Evolutionary conservation across 2,113 vertebrate species (phyloP), one percentile per base, ranked within the genome.

Genomic region (Caranx melampygus): DNA sequence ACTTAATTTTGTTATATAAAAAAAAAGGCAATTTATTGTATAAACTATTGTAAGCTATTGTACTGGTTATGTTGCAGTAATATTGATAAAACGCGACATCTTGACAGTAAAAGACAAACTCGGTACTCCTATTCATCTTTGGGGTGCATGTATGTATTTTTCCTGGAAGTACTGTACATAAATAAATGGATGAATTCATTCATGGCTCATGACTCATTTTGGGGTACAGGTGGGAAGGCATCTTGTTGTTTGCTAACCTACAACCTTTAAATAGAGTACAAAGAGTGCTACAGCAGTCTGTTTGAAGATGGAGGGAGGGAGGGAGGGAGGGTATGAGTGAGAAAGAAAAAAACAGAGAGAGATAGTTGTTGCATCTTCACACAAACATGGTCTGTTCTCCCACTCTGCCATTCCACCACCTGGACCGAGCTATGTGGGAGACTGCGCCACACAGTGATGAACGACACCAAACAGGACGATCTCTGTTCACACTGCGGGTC

Each of bases 381-480:
- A 93, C 91, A 92, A 92, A 92, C 89, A 87, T 88, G 76, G 81
- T 91, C 89, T 91, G 89, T 92, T 93, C 92, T 93, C 91, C 93
- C 92, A 93, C 93, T 94, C 91, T 89, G 92, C 91, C 88, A 87
- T 91, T 92, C 91, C 87, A 86, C 92, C 92, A 93, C 93, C 93
- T 94, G 93, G 92, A 87, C 91, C 66, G 74, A 87, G 84, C 89
- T 83, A 89, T 87, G 91, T 89, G 88, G 88, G 91, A 92, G 88
- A 91, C 82, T 88, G 87, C 61, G 54, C 82, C 87, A 84, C 89
- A 73, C 87, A 81, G 83, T 85, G 90, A 92, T 81, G 86, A 90
- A 88, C 78, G 72, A 91, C 91, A 91, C 88, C 89, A 88, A 88
- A 84, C 87, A 90, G 81, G 84, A 85, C 86, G 45, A 87, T 91